Evolutionary conservation across 30 jellyfish, hydroid and myxozoan species (phyloP), one percentile per base, ranked within the genome.

Genomic region (Mastigias papua): DNA sequence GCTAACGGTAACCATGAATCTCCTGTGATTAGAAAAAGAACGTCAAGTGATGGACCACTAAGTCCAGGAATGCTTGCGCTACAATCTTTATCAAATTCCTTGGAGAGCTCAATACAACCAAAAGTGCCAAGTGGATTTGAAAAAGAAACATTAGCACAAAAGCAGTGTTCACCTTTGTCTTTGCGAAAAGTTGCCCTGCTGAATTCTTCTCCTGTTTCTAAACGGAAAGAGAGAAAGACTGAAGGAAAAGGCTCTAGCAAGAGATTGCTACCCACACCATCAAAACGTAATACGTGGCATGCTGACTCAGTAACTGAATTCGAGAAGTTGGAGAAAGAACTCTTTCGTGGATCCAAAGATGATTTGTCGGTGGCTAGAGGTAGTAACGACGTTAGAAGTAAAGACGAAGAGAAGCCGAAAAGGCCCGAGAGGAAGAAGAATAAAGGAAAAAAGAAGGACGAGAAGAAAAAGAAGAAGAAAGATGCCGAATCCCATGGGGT

Each of bases 31-130:
- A 23, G 75, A 8, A 77, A 77, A 37, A 69, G 88, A 28, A 32
- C 34, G 20, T 57, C 88, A 0, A 77, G 88, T 33, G 30, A 67
- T 31, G 58, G 76, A 37, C 29, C 29, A 20, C 61, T 23, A 1
- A 77, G 96, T 48, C 96, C 96, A 7, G 99, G 99, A 10, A 94
- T 94, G 99, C 91, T 88, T 34, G 99, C 99, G 23, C 65, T 94
- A 70, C 96, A 81, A 34, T 66, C 79, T 34, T 78, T 94, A 28
- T 84, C 97, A 21, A 79, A 82, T 61, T 76, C 94, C 10, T 48
- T 94, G 34, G 99, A 94, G 76, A 51, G 88, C 42, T 83, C 97
- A 21, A n/a, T 77, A 25, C 94, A 89, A 27, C 60, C 83, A 0
- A 89, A 74, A 78, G 21, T 80, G 35, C 75, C 65, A 25, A n/a